These are phyloP conservation scores for Picus viridis DNA, from an alignment of 2,797 vertebrate genomes.

Conservation along the genomic window DNA sequence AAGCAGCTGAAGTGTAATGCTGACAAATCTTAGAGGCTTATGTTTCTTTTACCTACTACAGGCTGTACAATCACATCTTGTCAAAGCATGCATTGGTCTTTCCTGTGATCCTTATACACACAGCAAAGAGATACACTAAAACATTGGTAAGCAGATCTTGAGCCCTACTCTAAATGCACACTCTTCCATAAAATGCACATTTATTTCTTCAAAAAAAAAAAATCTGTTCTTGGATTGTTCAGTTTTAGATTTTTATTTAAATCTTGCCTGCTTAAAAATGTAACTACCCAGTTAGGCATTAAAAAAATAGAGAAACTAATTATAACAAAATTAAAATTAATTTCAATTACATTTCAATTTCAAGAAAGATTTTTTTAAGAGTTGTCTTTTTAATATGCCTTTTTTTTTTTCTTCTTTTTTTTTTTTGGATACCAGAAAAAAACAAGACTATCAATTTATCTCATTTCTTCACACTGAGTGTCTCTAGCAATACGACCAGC, in stretches of 20 bases:
- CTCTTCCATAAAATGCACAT: not conserved
- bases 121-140: not conserved
- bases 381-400: not conserved
- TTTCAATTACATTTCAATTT: not conserved
- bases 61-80: accelerated
- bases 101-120: not conserved
- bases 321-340: not conserved
- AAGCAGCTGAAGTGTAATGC: not conserved
- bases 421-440: not conserved
- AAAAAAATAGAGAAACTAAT: not conserved
- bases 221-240: not conserved
- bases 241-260: not conserved
- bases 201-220: not conserved
- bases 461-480: not conserved
- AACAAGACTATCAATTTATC: not conserved
- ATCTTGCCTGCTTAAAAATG: not conserved
- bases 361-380: not conserved
- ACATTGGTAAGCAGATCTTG: not conserved
- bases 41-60: not conserved
- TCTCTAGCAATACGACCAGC: not conserved
- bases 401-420: not conserved
- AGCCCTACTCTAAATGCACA: not conserved
- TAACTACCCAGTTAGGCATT: not conserved
- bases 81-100: accelerated
- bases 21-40: not conserved